phyloP scores from a whole-genome alignment of 2,113 vertebrate species.

The Machaerirhynchus nigripectus region DNA sequence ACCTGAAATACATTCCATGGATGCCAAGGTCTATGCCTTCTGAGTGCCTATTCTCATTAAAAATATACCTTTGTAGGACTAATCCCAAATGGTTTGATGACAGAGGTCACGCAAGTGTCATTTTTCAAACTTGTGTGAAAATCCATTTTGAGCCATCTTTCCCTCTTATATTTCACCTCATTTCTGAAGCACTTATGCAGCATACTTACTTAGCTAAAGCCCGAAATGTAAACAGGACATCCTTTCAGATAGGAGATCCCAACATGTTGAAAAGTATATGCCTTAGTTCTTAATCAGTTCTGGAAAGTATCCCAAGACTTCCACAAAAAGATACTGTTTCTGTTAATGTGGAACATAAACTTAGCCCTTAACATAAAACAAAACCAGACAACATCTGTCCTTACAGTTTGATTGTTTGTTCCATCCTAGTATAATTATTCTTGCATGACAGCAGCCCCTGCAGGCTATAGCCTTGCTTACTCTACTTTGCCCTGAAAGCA shows the following conservation, averaged over 20 bases:
- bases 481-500: slow-evolving; percentile 29
- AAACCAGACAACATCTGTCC: slow-evolving; percentile 65
- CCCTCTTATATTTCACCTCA: slow-evolving; percentile 62
- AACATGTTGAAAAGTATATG: slow-evolving; percentile 73
- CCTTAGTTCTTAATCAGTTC: slow-evolving; percentile 63
- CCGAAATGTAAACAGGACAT: slow-evolving; percentile 81
- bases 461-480: slow-evolving; percentile 64
- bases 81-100: slow-evolving; percentile 70
- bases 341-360: slow-evolving; percentile 68
- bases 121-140: slow-evolving; percentile 77
- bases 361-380: slow-evolving; percentile 65
- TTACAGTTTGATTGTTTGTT: slow-evolving; percentile 65
- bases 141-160: slow-evolving; percentile 66
- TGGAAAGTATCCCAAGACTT: slow-evolving; percentile 72
- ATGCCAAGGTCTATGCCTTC: slow-evolving; percentile 34
- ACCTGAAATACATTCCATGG: slow-evolving; percentile 28
- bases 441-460: slow-evolving; percentile 77
- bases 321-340: slow-evolving; percentile 67
- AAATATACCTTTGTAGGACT: slow-evolving; percentile 59
- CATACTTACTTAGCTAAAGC: slow-evolving; percentile 63
- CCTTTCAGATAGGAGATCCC: slow-evolving; percentile 75
- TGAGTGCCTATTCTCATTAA: slow-evolving; percentile 55
- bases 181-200: slow-evolving; percentile 66
- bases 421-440: slow-evolving; percentile 49
- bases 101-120: slow-evolving; percentile 69